Percentiles rank a stretch among this genome's conserved stretches.
These are phyloP conservation scores for Adelognathus sp. DNA, from an alignment of 2,888 invertebrate species.

Conservation along the genomic window DNA sequence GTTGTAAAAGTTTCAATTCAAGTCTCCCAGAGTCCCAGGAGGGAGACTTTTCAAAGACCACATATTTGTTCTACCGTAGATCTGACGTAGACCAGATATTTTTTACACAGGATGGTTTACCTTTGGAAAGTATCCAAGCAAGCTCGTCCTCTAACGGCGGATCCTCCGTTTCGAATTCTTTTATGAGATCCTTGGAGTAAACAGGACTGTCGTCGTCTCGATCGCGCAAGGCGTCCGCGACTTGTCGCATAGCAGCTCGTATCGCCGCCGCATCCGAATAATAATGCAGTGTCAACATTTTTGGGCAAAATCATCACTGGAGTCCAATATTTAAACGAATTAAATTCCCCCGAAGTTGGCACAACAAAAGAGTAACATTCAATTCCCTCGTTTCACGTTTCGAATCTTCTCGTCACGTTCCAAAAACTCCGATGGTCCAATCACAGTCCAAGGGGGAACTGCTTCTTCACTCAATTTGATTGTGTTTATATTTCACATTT, in stretches of 20 bases:
- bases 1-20: no score
- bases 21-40: no score
- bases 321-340: background rate
- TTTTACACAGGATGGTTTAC: no score
- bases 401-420: background rate
- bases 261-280: slow-evolving; percentile 86
- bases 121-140: slow-evolving; percentile 87
- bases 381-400: background rate
- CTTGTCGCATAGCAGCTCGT: slow-evolving; percentile 68
- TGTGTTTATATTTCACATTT: background rate
- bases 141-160: slow-evolving; percentile 90
- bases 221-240: slow-evolving; percentile 84
- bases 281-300: slow-evolving; percentile 91
- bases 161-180: slow-evolving; percentile 92
- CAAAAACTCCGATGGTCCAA: background rate
- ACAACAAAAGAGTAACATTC: background rate
- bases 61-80: no score
- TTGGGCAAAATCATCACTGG: slow-evolving; percentile 62
- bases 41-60: no score
- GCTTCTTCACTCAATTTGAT: background rate
- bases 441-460: background rate
- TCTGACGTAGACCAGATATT: no score
- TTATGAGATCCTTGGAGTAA: slow-evolving; percentile 92
- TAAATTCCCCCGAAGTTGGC: background rate
- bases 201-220: slow-evolving; percentile 84